Base-by-base conservation (phyloP, 2,113 vertebrate genomes). In the Edolisoma coerulescens region DNA sequence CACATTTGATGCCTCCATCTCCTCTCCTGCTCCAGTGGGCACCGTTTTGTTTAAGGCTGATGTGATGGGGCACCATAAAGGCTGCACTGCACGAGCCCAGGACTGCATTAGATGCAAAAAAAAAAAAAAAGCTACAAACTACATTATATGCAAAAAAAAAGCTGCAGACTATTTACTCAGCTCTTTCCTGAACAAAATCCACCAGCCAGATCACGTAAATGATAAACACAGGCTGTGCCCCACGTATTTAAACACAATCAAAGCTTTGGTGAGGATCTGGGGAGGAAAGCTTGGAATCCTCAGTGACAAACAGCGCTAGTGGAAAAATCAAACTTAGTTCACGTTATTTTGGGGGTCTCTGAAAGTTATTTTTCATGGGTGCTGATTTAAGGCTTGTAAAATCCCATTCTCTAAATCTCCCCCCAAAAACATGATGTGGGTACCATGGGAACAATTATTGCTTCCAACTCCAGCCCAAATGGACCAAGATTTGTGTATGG, bases 51-150 rank as follows among this genome's bases (percentile, higher is more conserved):
- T 85, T 14, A 2, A 1, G n/a, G 83, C 41, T 84, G 33, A 32
- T 1, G 75, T 0, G 6, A 28, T 1, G 13, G 49, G 3, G 35
- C 0, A 1, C 32, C 3, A 13, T 1, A 42, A 75, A 17, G 28
- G 68, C 78, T 84, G 76, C 44, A 2, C 30, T 19, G 61, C 52
- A 32, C 1, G 0, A 85, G 85, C 49, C 0, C 8, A 33, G 42
- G 2, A 16, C 4, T 33, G 42, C 44, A 35, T 11, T 4, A 13
- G 4, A 50, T 26, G 18, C 35, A 52, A 24, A 49, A 68, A 70
- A 24, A 49, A 68, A 70, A 39, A 52, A 44, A 13, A 37, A 59
- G 59, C 59, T 50, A 70, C 45, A 75, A 63, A 60, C 13, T 3
- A 50, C 18, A 45, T 33, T 28, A 14, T 11, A 45, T 27, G 6